Conservation (phyloP, 1,140 invertebrate species). For the Drosophila virilis region DNA sequence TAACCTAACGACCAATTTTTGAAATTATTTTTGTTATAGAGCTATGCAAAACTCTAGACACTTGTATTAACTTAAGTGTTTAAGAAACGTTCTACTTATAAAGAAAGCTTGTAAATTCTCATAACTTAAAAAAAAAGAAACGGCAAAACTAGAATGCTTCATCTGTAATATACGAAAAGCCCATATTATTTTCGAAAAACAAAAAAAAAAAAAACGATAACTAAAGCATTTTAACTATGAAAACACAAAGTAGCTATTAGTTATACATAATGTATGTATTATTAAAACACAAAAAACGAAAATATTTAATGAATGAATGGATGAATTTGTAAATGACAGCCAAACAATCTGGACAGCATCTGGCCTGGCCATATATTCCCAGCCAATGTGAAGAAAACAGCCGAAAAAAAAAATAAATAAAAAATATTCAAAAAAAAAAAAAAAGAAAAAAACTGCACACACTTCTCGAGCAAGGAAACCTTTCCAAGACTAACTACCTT, state of each 20-base stretch:
- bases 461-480: conserved; percentile 79
- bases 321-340: conserved; percentile 55
- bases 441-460: conserved; percentile 49
- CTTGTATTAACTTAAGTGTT: conserved; percentile 44
- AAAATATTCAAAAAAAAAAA: conserved; percentile 21
- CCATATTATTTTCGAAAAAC: conserved; percentile 64
- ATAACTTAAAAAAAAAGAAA: conserved; percentile 39
- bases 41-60: conserved; percentile 39
- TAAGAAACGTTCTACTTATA: conserved; percentile 43
- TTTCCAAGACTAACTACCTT: conserved; percentile 80
- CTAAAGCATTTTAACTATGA: conserved; percentile 70
- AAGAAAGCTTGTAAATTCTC: conserved; percentile 74
- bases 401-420: conserved; percentile 13
- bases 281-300: conserved; percentile 24
- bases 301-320: conserved; percentile 38
- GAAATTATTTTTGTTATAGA: conserved; percentile 60
- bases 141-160: conserved; percentile 62
- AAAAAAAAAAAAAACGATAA: conserved; percentile 37
- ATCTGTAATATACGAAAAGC: conserved; percentile 71
- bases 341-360: conserved; percentile 39
- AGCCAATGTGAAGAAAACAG: conserved; percentile 28
- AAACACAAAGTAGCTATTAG: conserved; percentile 53
- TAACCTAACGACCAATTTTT: conserved; percentile 77
- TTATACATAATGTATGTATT: conserved; percentile 46
- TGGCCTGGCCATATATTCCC: too few species aligned